Base-by-base conservation (phyloP, 2,113 vertebrate species). In the Labrus mixtus region DNA sequence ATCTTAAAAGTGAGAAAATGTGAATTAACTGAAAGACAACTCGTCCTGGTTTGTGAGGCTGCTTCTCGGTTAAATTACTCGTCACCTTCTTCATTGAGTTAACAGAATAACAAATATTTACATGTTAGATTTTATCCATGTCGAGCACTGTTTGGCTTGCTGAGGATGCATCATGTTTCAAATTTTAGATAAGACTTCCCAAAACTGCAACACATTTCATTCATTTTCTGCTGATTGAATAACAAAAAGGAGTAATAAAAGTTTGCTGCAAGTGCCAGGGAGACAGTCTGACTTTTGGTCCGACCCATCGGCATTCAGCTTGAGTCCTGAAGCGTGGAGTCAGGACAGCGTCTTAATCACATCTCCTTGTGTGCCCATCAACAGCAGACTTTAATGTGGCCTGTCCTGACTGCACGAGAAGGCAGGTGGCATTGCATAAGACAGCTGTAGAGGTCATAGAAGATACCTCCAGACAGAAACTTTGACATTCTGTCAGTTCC, bases 281-380 rank as follows among this genome's bases (percentile, higher is more conserved):
- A 74, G 37, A 62, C 57, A 48, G 46, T 48, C 37, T 17, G 41
- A 0, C 48, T 51, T 51, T 15, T 48, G 46, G 15, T 48, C 16
- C 17, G 16, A 48, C 46, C 46, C 17, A 1, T 48, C 68, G 19
- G n/a, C 37, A 39, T 13, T 29, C 54, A 19, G 46, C 25, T 6
- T 19, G 19, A 57, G 10, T 45, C 19, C 11, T 60, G 68, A 86
- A 13, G 60, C 72, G 51, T 41, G 45, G 54, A 66, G 71, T 61
- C 39, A 43, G 23, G 80, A 62, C 80, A 77, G 60, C 62, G 70
- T 78, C 16, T 39, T 63, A 77, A 80, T 79, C 62, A 54, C 70
- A 87, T 88, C 68, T 62, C 58, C 53, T 43, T 29, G 29, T 46
- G 19, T 76, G 68, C 73, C 72, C 61, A 72, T 90, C 78, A 76